These are phyloP conservation scores for Macrosteles quadrilineatus DNA, from an alignment of 1,140 invertebrate genomes.

Conservation along the genomic window DNA sequence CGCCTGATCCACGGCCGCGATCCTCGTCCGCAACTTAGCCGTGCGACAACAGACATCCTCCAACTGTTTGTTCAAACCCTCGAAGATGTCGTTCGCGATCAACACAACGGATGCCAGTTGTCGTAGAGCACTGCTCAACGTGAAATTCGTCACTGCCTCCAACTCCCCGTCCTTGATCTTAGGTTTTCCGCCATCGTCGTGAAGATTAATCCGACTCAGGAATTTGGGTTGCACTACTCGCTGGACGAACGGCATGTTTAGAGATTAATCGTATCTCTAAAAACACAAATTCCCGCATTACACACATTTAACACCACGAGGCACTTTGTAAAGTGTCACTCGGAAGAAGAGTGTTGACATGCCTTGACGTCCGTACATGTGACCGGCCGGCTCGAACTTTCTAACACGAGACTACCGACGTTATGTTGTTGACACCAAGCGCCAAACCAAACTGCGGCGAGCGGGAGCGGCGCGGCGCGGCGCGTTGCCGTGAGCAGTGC, in stretches of 20 bases:
- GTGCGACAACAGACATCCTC: constrained; percentile 66
- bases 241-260: constrained; percentile 71
- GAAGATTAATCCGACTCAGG: constrained; percentile 63
- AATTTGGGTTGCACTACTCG: constrained; percentile 67
- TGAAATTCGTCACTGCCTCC: constrained; percentile 74
- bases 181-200: constrained; percentile 58
- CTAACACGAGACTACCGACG: no score
- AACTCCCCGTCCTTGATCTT: constrained; percentile 66
- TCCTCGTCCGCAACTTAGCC: constrained; percentile 61
- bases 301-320: background rate
- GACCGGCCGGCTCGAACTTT: no score
- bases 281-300: constrained; percentile 10
- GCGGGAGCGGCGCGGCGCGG: no score
- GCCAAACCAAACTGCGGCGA: no score
- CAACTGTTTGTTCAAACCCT: constrained; percentile 68
- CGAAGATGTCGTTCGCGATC: constrained; percentile 75
- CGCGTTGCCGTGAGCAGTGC: no score
- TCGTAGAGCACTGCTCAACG: constrained; percentile 70
- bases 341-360: no score
- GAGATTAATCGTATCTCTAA: background rate
- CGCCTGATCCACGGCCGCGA: constrained; percentile 61
- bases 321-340: constrained; percentile 4
- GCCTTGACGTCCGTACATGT: no score
- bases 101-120: constrained; percentile 77
- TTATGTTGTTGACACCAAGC: no score